Base-by-base conservation (phyloP, 2,113 vertebrate genomes). In the Melanerpes aurifrons region DNA sequence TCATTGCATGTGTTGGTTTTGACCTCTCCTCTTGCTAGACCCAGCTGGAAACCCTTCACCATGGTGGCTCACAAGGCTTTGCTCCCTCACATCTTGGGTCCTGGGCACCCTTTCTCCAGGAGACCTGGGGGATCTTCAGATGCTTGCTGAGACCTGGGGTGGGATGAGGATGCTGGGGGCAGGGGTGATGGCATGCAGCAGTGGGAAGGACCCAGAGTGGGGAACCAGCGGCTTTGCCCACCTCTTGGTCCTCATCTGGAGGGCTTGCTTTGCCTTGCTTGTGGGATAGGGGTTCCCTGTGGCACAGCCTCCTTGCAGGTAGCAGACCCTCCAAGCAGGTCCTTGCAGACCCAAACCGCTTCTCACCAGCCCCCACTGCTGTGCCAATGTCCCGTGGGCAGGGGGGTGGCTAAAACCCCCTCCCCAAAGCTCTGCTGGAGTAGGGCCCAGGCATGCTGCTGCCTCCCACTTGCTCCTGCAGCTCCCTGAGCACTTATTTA, bases 1-100 rank as follows among this genome's bases (percentile, higher is more conserved):
- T 74, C 45, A 61, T 74, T 95, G 96, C 94, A 88, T 94, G 95
- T 86, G 64, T 76, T 50, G 15, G 12, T 72, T 87, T 48, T 48
- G 6, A 10, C 70, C 45, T 15, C 12, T 57, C 24, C 64, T 22
- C 50, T 13, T 6, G 80, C 89, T 86, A 29, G 70, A 56, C 11
- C 50, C 59, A n/a, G 57, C 71, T 78, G 69, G 71, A 95, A 94
- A 64, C 32, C 62, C 61, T 75, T 87, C 5, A 5, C 67, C 7
- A 0, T 8, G 68, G 80, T 64, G 67, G 58, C 56, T 81, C 29
- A 1, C 5, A 6, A 56, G 59, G 57, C 67, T 82, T 64, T 3
- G 7, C 28, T 76, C 35, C 70, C 26, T 81, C 87, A 50, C 35
- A 59, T 69, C 61, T 50, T 1, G 2, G 28, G 47, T 78, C 35